These are phyloP conservation scores for Bruchidius siliquastri DNA, from an alignment of 2,888 invertebrate species.

Conservation along the genomic window DNA sequence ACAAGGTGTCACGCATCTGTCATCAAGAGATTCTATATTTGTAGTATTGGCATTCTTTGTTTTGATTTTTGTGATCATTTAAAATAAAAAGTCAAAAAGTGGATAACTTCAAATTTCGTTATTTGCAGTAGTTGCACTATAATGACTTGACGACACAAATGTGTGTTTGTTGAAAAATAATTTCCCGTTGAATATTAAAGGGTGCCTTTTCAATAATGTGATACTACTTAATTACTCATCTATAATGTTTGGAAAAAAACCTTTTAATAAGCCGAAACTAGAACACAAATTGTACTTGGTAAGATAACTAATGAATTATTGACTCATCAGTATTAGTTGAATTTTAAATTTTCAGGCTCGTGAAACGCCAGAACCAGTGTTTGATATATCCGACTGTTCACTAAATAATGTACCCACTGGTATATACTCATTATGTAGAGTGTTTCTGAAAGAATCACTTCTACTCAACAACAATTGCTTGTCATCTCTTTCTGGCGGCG, in stretches of 20 bases:
- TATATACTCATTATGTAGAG: conserved; percentile 74
- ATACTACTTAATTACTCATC: background rate
- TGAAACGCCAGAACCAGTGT: conserved; percentile 76
- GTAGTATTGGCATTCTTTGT: too few relatives aligned
- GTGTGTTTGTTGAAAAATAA: background rate
- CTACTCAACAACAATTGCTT: conserved; percentile 66
- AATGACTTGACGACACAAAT: too few relatives aligned
- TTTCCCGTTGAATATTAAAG: background rate
- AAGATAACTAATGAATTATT: conserved; percentile 19
- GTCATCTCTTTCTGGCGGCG: conserved; percentile 65
- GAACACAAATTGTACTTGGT: conserved; percentile 60
- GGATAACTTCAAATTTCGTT: too few relatives aligned
- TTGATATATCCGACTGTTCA: conserved; percentile 76
- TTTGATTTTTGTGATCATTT: too few relatives aligned
- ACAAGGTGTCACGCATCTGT: too few relatives aligned
- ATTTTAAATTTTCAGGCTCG: conserved; percentile 50
- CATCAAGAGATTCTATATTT: too few relatives aligned
- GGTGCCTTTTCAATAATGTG: background rate
- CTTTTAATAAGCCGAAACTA: conserved; percentile 55
- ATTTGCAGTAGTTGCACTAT: too few relatives aligned
- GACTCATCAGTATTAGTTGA: conserved; percentile 5
- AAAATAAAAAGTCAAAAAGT: too few relatives aligned
- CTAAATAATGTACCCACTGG: conserved; percentile 70
- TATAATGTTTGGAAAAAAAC: conserved; percentile 27
- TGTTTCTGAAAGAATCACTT: conserved; percentile 71